These are phyloP conservation scores for Mionectes olivaceus DNA, from an alignment of 2,797 vertebrate genomes.

Conservation along the genomic window DNA sequence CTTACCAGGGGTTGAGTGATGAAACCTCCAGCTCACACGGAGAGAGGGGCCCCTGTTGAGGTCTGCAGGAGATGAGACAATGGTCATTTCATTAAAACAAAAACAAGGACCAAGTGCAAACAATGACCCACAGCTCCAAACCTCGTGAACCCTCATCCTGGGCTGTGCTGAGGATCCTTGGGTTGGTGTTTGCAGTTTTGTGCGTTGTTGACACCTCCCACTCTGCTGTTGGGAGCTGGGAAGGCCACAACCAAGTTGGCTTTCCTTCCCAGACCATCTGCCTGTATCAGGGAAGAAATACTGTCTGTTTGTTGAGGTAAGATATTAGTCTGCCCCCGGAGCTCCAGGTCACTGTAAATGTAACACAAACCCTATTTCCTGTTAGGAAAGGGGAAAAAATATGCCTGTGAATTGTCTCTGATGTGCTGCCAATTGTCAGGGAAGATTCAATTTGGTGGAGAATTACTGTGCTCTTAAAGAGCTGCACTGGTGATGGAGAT, in stretches of 20 bases:
- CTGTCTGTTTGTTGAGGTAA: conserved; percentile 75
- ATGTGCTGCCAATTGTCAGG: conserved; percentile 74
- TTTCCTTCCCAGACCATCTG: conserved; percentile 38
- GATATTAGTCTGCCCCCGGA: conserved; percentile 69
- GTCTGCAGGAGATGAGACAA: neutral
- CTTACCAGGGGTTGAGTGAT: neutral
- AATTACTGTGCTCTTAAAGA: conserved; percentile 52
- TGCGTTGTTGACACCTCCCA: neutral
- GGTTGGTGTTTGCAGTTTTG: conserved; percentile 8
- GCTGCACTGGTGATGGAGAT: conserved; percentile 27
- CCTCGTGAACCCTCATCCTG: neutral
- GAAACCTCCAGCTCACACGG: neutral
- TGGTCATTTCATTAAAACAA: neutral
- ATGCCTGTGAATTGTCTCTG: conserved; percentile 65
- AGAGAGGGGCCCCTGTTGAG: neutral
- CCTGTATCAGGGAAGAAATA: conserved; percentile 57
- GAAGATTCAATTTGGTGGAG: conserved; percentile 70
- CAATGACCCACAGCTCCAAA: neutral
- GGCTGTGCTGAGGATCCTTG: neutral
- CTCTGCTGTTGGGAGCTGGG: neutral
- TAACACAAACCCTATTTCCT: conserved; percentile 70
- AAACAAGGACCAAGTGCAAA: neutral
- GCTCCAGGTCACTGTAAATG: conserved; percentile 73
- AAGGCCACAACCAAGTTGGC: neutral
- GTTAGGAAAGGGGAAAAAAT: conserved; percentile 68